Base-by-base conservation (phyloP, 2,888 invertebrate species). In the Rhodophaea formosa region DNA sequence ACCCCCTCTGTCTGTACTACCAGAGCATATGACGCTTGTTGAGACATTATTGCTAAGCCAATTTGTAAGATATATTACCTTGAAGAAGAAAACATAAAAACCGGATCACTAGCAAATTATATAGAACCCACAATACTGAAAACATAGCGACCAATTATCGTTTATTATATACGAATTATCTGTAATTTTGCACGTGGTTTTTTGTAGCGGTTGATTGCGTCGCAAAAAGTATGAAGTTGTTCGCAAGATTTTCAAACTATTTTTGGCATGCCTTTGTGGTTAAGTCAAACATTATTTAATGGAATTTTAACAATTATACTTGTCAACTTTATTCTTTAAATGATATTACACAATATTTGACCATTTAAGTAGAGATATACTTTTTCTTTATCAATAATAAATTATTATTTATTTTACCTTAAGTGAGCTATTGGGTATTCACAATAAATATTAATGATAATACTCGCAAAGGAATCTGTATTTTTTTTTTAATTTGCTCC, bases 91-190 rank as follows among this genome's bases (percentile, higher is more conserved):
- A 8, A 54, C 29, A 55, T 44, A 10, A 1, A 45, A 55, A 29
- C 52, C 52, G 45, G 46, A 51, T 51, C 35, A 12, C 49, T 51
- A 35, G 51, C 51, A 51, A 51, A 51, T 51, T 51, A 51, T 51
- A 51, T 51, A 35, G 51, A 51, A 15, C 35, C 51, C 44, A 54
- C 54, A 54, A 54, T 54, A 54, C 54, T 54, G 54, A 54, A 54
- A 54, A 29, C 30, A 54, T 54, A 44, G 54, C 30, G 44, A 43
- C 54, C 54, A 54, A 54, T 54, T 54, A 54, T 45, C 10, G 54
- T 54, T 43, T 54, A 54, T 53, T 53, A 53, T 54, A 54, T 32
- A 30, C 43, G 43, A 54, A 54, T 54, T 54, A 54, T 54, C 54
- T 44, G 54, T 23, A 54, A 54, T 54, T 54, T 54, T 54, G 44